Percentiles rank a stretch among this genome's conserved stretches.
phyloP scores from a whole-genome alignment of 2,888 invertebrate genomes.

The Adineta ricciae region DNA sequence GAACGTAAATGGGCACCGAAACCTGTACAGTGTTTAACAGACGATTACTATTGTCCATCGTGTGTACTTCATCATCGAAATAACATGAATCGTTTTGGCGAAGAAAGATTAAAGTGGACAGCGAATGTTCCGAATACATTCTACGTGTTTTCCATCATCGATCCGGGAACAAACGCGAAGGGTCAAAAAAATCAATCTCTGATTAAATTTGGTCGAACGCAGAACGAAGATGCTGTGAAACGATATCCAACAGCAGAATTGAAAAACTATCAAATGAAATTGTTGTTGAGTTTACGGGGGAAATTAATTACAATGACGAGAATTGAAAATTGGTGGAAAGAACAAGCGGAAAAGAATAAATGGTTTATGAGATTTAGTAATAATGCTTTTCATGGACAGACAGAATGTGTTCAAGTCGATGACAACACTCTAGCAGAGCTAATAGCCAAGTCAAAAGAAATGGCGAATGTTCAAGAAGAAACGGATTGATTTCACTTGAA shows the following conservation, averaged over 20 bases:
- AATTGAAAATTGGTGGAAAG: conserved; percentile 21
- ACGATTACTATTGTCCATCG: background rate
- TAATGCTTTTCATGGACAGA: background rate
- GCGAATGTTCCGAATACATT: conserved; percentile 10
- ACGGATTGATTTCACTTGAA: background rate
- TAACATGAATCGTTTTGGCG: background rate
- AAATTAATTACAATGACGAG: background rate
- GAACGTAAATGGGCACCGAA: background rate
- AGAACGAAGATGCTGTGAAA: background rate
- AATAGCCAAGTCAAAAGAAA: background rate
- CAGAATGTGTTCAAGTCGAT: background rate
- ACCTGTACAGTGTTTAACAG: background rate
- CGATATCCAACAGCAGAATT: background rate
- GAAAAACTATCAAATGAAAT: background rate
- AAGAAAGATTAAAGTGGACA: conserved; percentile 9
- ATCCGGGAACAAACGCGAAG: background rate
- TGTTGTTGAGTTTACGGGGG: background rate
- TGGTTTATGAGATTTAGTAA: conserved; percentile 14
- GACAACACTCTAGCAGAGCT: background rate
- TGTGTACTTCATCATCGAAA: conserved; percentile 18
- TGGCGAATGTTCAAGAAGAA: background rate
- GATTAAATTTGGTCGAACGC: conserved; percentile 10
- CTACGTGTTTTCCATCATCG: background rate
- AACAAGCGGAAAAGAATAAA: background rate
- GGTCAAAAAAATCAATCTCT: background rate